A percentile compares a stretch with the other conserved stretches of the same genome.
Conservation (phyloP, 2,797 vertebrate genomes). For the Tangara arthus region DNA sequence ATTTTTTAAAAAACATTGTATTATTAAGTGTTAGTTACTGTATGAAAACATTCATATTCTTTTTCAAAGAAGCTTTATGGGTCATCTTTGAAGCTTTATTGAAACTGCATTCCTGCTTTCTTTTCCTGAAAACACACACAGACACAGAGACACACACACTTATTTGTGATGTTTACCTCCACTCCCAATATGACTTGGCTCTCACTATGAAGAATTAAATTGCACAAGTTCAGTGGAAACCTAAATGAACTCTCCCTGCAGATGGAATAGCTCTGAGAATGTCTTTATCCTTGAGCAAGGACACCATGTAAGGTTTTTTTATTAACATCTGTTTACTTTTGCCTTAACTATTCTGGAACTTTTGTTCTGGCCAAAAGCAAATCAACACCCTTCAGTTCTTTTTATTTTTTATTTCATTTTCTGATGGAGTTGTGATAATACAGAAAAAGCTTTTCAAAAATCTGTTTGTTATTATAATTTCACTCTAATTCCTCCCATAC, state of each 20-base stretch:
- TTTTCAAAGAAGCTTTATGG: neutral
- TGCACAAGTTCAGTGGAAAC: conserved; percentile 6
- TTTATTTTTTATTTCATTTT: neutral
- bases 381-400: neutral
- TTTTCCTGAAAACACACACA: neutral
- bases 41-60: neutral
- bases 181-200: neutral
- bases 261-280: conserved; percentile 15
- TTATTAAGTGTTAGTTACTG: neutral
- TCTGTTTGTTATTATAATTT: conserved; percentile 63
- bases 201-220: neutral
- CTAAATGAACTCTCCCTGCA: conserved; percentile 10
- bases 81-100: neutral
- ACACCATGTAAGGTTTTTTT: conserved; percentile 32
- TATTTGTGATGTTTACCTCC: neutral
- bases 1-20: neutral
- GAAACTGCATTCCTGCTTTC: neutral
- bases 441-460: conserved; percentile 50
- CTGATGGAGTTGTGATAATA: conserved; percentile 41
- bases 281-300: conserved; percentile 17
- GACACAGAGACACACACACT: neutral
- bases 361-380: conserved; percentile 62
- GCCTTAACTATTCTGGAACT: conserved; percentile 54
- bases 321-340: conserved; percentile 63
- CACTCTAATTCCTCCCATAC: conserved; percentile 37